Conservation (phyloP, 2,888 invertebrate genomes). For the Torymus aiolomorphi region DNA sequence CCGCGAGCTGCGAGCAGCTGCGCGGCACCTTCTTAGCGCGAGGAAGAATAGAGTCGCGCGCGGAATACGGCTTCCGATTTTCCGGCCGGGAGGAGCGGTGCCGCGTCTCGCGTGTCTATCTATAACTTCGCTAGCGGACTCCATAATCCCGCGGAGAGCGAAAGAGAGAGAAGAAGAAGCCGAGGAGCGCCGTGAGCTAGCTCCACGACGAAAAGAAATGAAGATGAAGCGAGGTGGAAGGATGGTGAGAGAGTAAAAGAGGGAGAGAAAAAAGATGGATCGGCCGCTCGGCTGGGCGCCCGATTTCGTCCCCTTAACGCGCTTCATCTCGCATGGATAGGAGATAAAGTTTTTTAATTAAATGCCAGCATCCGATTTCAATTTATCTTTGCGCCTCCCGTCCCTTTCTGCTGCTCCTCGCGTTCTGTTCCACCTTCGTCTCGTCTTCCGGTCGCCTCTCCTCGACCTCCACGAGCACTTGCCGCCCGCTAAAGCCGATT, state of each 20-base stretch:
- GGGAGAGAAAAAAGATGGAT: constrained; percentile 31
- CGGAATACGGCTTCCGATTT: constrained; percentile 24
- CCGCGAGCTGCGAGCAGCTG: no score
- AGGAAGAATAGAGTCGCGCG: background rate
- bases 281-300: background rate
- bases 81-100: background rate
- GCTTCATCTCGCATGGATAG: constrained; percentile 49
- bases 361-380: constrained; percentile 70
- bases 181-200: background rate
- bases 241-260: background rate
- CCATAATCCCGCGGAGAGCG: constrained; percentile 12
- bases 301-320: constrained; percentile 50
- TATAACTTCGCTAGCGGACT: constrained; percentile 19
- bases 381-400: constrained; percentile 69
- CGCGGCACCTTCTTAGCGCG: background rate
- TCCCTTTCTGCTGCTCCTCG: background rate
- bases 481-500: constrained; percentile 60
- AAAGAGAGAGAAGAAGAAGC: background rate
- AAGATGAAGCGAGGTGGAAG: constrained; percentile 9
- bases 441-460: no score
- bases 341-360: constrained; percentile 72
- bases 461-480: constrained; percentile 22
- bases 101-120: background rate
- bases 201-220: constrained; percentile 22
- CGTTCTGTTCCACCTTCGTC: no score